Evolutionary conservation across 2,888 invertebrate genomes (phyloP), one percentile per base, ranked within the genome.

Genomic region (Lymantria monacha): DNA sequence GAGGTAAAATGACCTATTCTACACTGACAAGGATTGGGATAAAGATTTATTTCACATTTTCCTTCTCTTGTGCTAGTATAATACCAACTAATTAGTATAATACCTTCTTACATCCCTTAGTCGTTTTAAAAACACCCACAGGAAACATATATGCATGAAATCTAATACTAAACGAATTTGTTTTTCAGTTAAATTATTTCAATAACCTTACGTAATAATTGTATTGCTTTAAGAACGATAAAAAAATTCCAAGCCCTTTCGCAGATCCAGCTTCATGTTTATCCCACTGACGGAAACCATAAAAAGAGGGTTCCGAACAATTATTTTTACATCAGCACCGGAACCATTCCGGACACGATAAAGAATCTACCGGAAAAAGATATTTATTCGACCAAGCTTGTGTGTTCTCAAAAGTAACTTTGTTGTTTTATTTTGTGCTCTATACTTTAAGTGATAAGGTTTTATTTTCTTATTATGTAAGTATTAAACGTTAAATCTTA

Each of bases 311-410:
- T 70, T 61, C 68, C 47, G 66, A 70, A 74, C 76, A 80, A 83
- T 81, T 81, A 82, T 81, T 82, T 78, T 81, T 80, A 79, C 82
- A 83, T 82, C 82, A 80, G 73, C 69, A 67, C 70, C 76, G 74
- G 74, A 77, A 76, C 75, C 72, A 64, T 70, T 74, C 70, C 72
- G 75, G 74, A 76, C 69, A 71, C 74, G 80, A 81, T 79, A 79
- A 81, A 81, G 76, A 78, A 81, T 74, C 74, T 76, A 70, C 74
- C 70, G 73, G 76, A 76, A 80, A 81, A 75, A 79, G 69, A 75
- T 78, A 79, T 80, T 78, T 78, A 78, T 70, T 73, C 67, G 57
- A 62, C 69, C 66, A 73, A 69, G 53, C 53, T 61, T 51, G 56
- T 57, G 49, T 59, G 64, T 55, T 63, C 47, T 51, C 46, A 47